Conservation (phyloP, 2,797 vertebrate genomes). For the Spondyliosoma cantharus region DNA sequence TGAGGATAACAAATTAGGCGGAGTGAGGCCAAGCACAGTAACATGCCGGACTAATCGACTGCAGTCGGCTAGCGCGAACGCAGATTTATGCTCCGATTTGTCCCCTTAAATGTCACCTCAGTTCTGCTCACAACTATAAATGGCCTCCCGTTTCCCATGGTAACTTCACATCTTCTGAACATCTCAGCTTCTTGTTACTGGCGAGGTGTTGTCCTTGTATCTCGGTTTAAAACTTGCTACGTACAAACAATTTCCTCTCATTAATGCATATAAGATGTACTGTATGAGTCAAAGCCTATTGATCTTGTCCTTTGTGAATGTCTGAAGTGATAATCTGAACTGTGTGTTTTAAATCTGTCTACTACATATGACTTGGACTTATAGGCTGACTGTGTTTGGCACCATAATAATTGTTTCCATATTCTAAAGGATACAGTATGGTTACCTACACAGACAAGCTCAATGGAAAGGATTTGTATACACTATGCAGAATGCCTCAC, state of each 20-base stretch:
- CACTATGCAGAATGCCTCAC: background rate
- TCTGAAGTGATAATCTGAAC: background rate
- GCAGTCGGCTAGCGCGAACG: constrained; percentile 28
- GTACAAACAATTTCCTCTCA: background rate
- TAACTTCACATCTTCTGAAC: constrained; percentile 57
- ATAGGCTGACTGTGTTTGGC: background rate
- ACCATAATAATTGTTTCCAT: background rate
- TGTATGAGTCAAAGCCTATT: background rate
- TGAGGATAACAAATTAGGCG: constrained; percentile 67
- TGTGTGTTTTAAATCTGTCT: background rate
- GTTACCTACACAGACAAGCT: too few relatives aligned
- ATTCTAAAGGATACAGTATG: background rate
- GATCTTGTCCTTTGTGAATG: background rate
- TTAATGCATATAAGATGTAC: background rate
- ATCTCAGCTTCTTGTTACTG: constrained; percentile 48
- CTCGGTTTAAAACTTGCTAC: constrained; percentile 23
- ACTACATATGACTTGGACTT: background rate
- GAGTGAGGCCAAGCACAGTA: constrained; percentile 38
- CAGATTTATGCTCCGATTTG: constrained; percentile 38
- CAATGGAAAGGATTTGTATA: too few relatives aligned
- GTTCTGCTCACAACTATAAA: constrained; percentile 48
- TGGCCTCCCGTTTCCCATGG: constrained; percentile 58
- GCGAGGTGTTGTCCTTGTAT: constrained; percentile 44
- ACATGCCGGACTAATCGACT: constrained; percentile 45
- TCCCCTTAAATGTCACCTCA: constrained; percentile 41